These are phyloP conservation scores for Amblyjoppa proteus DNA, from an alignment of 2,888 invertebrate genomes.

Conservation along the genomic window DNA sequence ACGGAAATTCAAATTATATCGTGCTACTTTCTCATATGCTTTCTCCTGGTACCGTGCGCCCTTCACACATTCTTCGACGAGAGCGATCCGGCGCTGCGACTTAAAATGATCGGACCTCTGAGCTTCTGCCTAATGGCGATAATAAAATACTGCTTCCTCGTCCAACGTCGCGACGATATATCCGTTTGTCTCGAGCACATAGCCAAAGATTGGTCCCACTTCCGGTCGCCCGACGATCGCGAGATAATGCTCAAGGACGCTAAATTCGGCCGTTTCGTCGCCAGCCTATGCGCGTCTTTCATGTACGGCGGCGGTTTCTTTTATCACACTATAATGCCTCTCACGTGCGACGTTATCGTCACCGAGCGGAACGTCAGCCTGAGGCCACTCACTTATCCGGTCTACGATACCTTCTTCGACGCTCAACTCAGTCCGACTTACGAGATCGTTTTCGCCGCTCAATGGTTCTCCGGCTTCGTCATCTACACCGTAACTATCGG, in stretches of 20 bases:
- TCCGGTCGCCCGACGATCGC: slow-evolving; percentile 60
- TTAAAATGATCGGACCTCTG: slow-evolving; percentile 75
- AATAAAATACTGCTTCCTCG: slow-evolving; percentile 73
- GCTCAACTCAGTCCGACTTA: slow-evolving; percentile 76
- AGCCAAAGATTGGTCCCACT: slow-evolving; percentile 73
- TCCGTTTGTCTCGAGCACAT: slow-evolving; percentile 72
- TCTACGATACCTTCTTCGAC: slow-evolving; percentile 75
- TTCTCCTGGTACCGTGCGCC: slow-evolving; percentile 72
- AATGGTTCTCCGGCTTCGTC: slow-evolving; percentile 77
- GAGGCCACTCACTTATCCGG: slow-evolving; percentile 76
- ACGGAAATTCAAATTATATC: slow-evolving; percentile 55
- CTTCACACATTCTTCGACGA: slow-evolving; percentile 71
- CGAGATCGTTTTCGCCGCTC: slow-evolving; percentile 77
- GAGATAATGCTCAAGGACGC: slow-evolving; percentile 74
- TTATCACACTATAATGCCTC: slow-evolving; percentile 78
- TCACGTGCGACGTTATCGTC: slow-evolving; percentile 71
- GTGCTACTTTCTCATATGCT: slow-evolving; percentile 71
- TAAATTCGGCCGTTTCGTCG: slow-evolving; percentile 72
- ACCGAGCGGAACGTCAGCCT: slow-evolving; percentile 74
- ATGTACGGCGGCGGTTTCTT: slow-evolving; percentile 79
- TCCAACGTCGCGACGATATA: slow-evolving; percentile 69
- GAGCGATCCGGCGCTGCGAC: slow-evolving; percentile 62
- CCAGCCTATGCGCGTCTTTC: slow-evolving; percentile 72
- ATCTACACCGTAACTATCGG: slow-evolving; percentile 78
- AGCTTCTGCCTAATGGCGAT: slow-evolving; percentile 76